Conservation (phyloP, 2,113 vertebrate genomes). For the Cynoglossus semilaevis region DNA sequence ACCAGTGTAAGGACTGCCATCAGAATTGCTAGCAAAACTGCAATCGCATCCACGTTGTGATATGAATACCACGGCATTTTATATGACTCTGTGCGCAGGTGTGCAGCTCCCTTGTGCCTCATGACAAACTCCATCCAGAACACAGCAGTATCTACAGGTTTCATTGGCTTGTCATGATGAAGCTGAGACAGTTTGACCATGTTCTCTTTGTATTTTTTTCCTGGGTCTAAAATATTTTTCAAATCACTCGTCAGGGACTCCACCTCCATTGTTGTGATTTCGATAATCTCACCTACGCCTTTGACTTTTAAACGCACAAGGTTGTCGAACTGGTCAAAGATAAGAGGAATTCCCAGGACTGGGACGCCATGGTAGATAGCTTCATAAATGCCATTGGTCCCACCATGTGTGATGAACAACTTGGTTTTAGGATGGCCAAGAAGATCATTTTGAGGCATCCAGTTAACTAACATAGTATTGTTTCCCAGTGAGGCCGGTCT, state of each 20-base stretch:
- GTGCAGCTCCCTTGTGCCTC: conserved; percentile 65
- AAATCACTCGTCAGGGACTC: conserved; percentile 47
- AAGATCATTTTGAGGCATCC: conserved; percentile 71
- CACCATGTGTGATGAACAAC: conserved; percentile 63
- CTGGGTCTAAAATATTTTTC: conserved; percentile 51
- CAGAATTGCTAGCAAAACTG: conserved; percentile 9
- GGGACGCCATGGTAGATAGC: conserved; percentile 66
- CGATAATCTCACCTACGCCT: conserved; percentile 52
- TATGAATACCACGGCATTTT: conserved; percentile 59
- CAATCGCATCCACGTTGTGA: conserved; percentile 53
- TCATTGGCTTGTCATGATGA: conserved; percentile 63
- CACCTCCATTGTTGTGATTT: conserved; percentile 48
- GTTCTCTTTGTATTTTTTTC: conserved; percentile 58
- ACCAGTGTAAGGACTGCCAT: background rate
- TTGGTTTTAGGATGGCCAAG: conserved; percentile 68
- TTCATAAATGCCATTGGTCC: conserved; percentile 63
- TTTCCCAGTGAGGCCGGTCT: conserved; percentile 46
- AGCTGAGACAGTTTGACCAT: conserved; percentile 67
- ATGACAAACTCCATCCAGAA: conserved; percentile 72
- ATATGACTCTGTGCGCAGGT: conserved; percentile 60
- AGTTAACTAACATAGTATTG: conserved; percentile 63
- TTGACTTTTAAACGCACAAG: conserved; percentile 49
- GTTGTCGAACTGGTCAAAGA: conserved; percentile 70
- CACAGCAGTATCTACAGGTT: conserved; percentile 59
- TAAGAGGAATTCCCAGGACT: conserved; percentile 64